Evolutionary conservation across 2,113 vertebrate genomes (phyloP).

Genomic region (Mellivora capensis): DNA sequence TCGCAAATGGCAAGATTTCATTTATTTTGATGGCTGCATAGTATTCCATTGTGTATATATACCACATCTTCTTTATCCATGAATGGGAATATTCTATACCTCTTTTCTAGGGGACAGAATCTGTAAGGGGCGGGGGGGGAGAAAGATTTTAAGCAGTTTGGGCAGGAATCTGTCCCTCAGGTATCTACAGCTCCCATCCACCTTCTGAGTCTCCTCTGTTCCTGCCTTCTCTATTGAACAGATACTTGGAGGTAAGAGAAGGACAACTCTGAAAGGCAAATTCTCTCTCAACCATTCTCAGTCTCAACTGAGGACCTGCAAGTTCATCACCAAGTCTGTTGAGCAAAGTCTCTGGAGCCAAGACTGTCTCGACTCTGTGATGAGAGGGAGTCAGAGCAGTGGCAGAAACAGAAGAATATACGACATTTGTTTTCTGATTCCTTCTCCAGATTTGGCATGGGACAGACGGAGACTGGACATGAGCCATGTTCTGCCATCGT

Average conservation of each 20-base stretch:
- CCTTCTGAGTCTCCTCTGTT: not conserved
- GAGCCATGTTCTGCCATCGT: not conserved
- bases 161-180: not conserved
- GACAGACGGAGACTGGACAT: accelerated
- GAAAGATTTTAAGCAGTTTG: too few relatives aligned
- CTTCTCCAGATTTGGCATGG: not conserved
- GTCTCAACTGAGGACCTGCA: not conserved
- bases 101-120: not conserved
- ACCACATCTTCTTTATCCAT: too few relatives aligned
- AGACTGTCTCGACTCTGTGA: not conserved
- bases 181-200: accelerated
- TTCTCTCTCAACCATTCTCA: too few relatives aligned
- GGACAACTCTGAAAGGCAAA: not conserved
- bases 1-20: too few relatives aligned
- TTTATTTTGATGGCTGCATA: too few relatives aligned
- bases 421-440: not conserved
- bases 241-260: not conserved
- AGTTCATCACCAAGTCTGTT: not conserved
- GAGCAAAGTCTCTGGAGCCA: not conserved
- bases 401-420: not conserved
- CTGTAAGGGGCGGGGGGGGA: not conserved
- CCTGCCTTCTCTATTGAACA: not conserved
- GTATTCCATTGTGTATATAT: too few relatives aligned
- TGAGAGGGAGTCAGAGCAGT: not conserved
- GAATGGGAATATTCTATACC: not conserved